These are phyloP conservation scores for Heliconius hewitsoni DNA, from an alignment of 1,140 invertebrate genomes.

Conservation along the genomic window DNA sequence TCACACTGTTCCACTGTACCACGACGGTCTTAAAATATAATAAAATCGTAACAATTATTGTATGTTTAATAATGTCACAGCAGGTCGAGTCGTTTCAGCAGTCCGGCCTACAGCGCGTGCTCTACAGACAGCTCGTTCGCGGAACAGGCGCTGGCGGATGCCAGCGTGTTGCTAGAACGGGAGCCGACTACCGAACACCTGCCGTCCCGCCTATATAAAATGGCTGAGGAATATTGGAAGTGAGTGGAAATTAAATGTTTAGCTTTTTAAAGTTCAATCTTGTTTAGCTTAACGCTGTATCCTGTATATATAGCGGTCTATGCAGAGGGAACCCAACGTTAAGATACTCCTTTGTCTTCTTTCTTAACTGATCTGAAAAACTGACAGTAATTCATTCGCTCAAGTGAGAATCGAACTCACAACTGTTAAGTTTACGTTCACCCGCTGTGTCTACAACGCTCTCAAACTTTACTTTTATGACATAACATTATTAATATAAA, in stretches of 20 bases:
- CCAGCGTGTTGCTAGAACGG: constrained; percentile 59
- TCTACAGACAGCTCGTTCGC: constrained; percentile 79
- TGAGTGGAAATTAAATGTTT: constrained; percentile 68
- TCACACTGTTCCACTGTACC: too few relatives aligned
- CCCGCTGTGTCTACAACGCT: too few relatives aligned
- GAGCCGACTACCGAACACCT: constrained; percentile 75
- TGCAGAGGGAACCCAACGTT: neutral
- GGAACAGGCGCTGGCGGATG: constrained; percentile 76
- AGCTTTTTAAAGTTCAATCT: neutral
- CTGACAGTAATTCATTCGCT: too few relatives aligned
- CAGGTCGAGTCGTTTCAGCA: constrained; percentile 67
- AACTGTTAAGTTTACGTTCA: too few relatives aligned
- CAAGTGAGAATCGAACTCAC: too few relatives aligned
- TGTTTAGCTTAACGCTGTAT: neutral
- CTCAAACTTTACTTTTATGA: too few relatives aligned
- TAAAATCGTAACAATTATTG: too few relatives aligned
- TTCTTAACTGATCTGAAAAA: too few relatives aligned
- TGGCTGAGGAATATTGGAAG: constrained; percentile 86
- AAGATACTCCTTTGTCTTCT: neutral
- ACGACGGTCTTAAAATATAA: too few relatives aligned
- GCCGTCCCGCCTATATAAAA: constrained; percentile 83
- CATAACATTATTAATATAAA: too few relatives aligned
- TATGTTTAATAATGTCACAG: neutral
- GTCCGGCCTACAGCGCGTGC: constrained; percentile 70
- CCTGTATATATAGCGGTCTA: neutral